These are phyloP conservation scores for Rousettus madagascariensis DNA, from an alignment of 2,797 vertebrate species.

Conservation along the genomic window DNA sequence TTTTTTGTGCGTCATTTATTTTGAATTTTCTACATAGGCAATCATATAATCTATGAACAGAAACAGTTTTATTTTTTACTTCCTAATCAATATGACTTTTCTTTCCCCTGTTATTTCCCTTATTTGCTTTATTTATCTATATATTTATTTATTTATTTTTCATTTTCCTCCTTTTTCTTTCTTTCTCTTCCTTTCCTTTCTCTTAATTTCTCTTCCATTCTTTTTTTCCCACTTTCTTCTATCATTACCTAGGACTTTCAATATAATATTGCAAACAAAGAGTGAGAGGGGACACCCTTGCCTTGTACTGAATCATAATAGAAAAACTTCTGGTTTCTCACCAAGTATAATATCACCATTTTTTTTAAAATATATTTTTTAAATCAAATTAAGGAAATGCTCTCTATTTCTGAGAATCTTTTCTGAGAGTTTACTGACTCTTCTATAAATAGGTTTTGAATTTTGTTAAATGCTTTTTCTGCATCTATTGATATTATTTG, in stretches of 20 bases:
- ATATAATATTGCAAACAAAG: neutral
- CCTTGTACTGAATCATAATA: neutral
- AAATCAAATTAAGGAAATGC: neutral
- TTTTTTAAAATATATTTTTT: no score
- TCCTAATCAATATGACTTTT: neutral
- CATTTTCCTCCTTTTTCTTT: neutral
- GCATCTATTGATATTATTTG: neutral
- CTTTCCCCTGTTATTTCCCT: fast-evolving
- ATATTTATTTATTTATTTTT: no score
- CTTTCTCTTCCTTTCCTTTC: no score
- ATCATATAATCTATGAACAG: neutral
- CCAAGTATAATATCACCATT: neutral
- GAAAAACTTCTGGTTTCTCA: neutral
- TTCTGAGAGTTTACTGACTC: no score
- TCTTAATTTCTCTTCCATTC: neutral
- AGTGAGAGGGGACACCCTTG: neutral
- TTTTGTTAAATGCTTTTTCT: neutral
- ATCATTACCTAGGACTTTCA: neutral
- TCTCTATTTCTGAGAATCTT: neutral
- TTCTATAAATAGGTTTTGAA: no score
- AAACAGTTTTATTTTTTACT: neutral
- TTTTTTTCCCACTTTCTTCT: no score
- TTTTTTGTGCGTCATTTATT: neutral
- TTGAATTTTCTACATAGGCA: neutral
- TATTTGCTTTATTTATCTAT: no score